Conservation (phyloP, 2,797 vertebrate species). For the Poeciliopsis presidionis region DNA sequence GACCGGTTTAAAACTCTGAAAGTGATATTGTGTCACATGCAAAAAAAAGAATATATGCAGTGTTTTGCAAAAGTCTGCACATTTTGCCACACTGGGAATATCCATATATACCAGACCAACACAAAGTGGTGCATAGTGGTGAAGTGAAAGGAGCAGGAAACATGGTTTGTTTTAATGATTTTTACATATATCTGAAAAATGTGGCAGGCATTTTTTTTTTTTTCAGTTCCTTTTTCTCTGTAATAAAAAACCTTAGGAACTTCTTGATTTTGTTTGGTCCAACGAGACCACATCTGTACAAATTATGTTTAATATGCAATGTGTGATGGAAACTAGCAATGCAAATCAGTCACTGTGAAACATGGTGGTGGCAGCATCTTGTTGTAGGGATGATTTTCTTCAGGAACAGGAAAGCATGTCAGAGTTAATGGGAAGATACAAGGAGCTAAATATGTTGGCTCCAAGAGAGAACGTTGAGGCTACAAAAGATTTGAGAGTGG, state of each 20-base stretch:
- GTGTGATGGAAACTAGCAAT: background rate
- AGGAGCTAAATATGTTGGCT: background rate
- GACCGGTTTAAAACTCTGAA: conserved; percentile 1
- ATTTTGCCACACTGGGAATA: background rate
- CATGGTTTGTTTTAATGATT: background rate
- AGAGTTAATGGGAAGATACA: background rate
- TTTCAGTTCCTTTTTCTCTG: background rate
- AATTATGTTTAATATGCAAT: background rate
- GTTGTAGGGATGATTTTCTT: background rate
- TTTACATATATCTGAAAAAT: background rate
- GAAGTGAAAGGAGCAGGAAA: background rate
- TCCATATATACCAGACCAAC: background rate
- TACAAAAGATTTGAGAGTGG: background rate
- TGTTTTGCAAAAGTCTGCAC: too few relatives aligned
- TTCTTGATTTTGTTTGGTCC: background rate
- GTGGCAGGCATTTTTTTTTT: background rate
- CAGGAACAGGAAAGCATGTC: background rate
- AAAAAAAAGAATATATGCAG: background rate
- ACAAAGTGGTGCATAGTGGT: background rate
- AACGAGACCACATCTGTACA: background rate
- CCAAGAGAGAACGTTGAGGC: background rate
- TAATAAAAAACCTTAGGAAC: too few relatives aligned
- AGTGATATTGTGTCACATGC: background rate
- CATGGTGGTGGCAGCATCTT: background rate
- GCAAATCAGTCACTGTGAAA: background rate